A percentile compares a stretch with the other conserved stretches of the same genome.
Conservation (phyloP, 2,797 vertebrate genomes). For the Hemitrygon akajei region DNA sequence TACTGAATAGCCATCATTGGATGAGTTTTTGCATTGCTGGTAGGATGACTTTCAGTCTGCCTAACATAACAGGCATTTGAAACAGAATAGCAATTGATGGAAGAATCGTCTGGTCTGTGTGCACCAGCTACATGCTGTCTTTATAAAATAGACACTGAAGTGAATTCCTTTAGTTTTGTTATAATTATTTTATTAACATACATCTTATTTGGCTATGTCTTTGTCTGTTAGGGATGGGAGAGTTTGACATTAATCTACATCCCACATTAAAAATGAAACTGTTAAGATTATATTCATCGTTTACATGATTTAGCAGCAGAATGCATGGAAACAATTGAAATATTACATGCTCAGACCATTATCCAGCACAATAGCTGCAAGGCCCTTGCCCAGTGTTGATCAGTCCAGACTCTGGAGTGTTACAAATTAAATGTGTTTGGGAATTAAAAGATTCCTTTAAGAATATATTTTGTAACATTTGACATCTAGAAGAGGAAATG, state of each 20-base stretch:
- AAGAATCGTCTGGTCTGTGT: background rate
- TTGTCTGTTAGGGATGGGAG: background rate
- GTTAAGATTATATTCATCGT: constrained; percentile 2
- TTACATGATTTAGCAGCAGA: background rate
- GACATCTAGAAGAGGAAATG: too few species aligned
- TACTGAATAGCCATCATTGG: too few species aligned
- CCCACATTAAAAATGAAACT: background rate
- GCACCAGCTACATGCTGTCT: background rate
- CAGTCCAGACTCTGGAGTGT: too few species aligned
- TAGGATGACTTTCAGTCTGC: too few species aligned
- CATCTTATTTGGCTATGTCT: background rate
- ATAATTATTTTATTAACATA: background rate
- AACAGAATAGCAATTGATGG: too few species aligned
- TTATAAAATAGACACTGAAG: background rate
- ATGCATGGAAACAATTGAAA: background rate
- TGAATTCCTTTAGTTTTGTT: background rate
- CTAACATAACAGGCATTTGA: too few species aligned
- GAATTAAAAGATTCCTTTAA: too few species aligned
- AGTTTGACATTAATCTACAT: background rate
- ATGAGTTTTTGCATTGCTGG: too few species aligned
- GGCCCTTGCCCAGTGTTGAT: too few species aligned
- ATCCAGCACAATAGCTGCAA: background rate
- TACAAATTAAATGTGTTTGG: too few species aligned
- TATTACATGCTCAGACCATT: background rate
- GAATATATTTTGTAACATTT: too few species aligned